These are phyloP conservation scores for Sebastes fasciatus DNA, from an alignment of 2,113 vertebrate genomes.

Conservation along the genomic window DNA sequence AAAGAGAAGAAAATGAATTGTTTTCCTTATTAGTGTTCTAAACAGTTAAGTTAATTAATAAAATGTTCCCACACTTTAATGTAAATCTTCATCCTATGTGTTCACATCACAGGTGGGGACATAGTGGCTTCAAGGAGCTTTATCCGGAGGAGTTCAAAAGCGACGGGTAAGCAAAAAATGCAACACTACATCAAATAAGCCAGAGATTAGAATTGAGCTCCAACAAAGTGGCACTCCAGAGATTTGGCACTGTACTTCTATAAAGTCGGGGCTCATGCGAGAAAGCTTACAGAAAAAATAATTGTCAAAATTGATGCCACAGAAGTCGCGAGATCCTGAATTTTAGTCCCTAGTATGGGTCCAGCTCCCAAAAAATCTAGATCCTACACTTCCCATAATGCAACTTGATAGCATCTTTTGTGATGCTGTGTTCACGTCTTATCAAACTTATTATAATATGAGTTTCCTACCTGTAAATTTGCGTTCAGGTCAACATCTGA, in stretches of 20 bases:
- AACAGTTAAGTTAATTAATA: not conserved
- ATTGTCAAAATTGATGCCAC: not conserved
- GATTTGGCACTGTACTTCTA: not conserved
- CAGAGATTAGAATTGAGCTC: not conserved
- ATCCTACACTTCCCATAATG: too few species aligned
- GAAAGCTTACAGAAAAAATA: too few species aligned
- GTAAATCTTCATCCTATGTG: slow-evolving; percentile 37
- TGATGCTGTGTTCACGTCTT: too few species aligned
- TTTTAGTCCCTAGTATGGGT: too few species aligned
- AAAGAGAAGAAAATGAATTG: not conserved
- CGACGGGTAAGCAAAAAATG: slow-evolving; percentile 86
- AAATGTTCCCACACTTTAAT: not conserved
- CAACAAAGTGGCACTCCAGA: slow-evolving; percentile 1
- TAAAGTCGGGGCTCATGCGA: not conserved
- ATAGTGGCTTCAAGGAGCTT: slow-evolving; percentile 98
- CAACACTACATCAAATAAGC: not conserved
- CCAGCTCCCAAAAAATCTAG: too few species aligned
- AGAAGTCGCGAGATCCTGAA: too few species aligned
- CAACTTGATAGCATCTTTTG: too few species aligned
- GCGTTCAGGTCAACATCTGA: too few species aligned
- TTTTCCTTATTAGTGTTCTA: not conserved
- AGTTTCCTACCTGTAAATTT: too few species aligned
- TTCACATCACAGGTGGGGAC: slow-evolving; percentile 87
- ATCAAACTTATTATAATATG: too few species aligned
- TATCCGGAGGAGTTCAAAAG: slow-evolving; percentile 96